Conservation (phyloP, 1,140 invertebrate species). For the Rhizoglyphus robini region DNA sequence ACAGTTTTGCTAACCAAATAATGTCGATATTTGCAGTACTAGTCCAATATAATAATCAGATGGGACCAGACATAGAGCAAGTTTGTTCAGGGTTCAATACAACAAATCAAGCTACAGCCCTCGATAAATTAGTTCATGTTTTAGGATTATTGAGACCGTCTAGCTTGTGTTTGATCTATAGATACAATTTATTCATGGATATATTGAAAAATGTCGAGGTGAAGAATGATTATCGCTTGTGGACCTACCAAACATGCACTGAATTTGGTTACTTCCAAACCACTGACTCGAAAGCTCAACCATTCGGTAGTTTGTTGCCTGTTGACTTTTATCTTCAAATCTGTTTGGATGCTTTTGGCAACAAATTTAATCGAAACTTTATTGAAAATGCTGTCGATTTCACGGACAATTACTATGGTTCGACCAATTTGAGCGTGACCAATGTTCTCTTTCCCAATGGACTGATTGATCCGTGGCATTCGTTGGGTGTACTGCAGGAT, state of each 20-base stretch:
- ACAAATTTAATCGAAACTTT: constrained; percentile 45
- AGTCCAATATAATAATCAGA: constrained; percentile 90
- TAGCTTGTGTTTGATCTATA: constrained; percentile 61
- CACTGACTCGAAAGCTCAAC: constrained; percentile 51
- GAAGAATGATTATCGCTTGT: constrained; percentile 60
- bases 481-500: constrained; percentile 41
- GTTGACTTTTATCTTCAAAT: constrained; percentile 63
- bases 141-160: constrained; percentile 31
- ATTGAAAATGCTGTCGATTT: constrained; percentile 45
- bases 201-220: constrained; percentile 53
- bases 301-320: constrained; percentile 63
- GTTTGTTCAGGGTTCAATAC: too few species aligned
- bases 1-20: constrained; percentile 63
- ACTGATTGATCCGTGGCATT: constrained; percentile 84
- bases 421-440: constrained; percentile 48
- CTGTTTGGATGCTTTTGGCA: constrained; percentile 62
- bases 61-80: too few species aligned
- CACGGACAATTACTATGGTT: constrained; percentile 69
- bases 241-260: constrained; percentile 88
- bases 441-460: constrained; percentile 77
- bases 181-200: constrained; percentile 60
- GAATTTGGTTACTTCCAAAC: constrained; percentile 92
- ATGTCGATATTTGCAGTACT: constrained; percentile 59
- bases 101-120: too few species aligned
- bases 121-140: too few species aligned